Evolutionary conservation across 2,888 invertebrate genomes (phyloP), one percentile per base, ranked within the genome.

Genomic region (Capitulum mitella): DNA sequence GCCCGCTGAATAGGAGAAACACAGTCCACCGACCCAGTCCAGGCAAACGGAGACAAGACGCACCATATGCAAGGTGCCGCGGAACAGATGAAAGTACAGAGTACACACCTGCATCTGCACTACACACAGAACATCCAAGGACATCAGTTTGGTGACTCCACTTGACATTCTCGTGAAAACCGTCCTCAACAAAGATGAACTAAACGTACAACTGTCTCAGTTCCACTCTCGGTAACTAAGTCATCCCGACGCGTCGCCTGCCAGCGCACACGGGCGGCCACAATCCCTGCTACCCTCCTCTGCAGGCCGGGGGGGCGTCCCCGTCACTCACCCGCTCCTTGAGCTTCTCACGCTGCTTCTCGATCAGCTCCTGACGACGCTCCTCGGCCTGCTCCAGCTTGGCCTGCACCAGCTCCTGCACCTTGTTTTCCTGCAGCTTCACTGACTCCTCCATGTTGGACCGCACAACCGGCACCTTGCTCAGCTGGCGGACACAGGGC

Each of bases 341-440:
- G 85, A 92, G 91, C 86, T 90, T 91, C 86, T 94, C 93, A 86
- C 94, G 89, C 88, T 93, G 92, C 87, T 92, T 92, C 88, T 92
- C 92, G 82, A 94, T 90, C 87, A 93, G 93, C 86, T 91, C 91
- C 86, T 93, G 92, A 83, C 94, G 90, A 85, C 94, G 94, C 86
- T 90, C 90, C 87, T 93, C 92, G 82, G 93, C 93, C 82, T 91
- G 89, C 83, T 90, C 91, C 84, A 94, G 89, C 87, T 93, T 94
- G 85, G 89, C 91, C 87, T 91, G 87, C 81, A 92, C 91, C 83
- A 91, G 88, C 82, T 87, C 87, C 85, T 92, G 91, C 80, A 92
- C 87, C 40, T 70, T 70, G 40, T 0, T 40, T 40, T 70, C 70
- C 37, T 70, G 70, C 85, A 90, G 90, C 83, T 89, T 89, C 85